Base-by-base conservation (phyloP, 1,140 invertebrate genomes). In the Drosophila miranda region DNA sequence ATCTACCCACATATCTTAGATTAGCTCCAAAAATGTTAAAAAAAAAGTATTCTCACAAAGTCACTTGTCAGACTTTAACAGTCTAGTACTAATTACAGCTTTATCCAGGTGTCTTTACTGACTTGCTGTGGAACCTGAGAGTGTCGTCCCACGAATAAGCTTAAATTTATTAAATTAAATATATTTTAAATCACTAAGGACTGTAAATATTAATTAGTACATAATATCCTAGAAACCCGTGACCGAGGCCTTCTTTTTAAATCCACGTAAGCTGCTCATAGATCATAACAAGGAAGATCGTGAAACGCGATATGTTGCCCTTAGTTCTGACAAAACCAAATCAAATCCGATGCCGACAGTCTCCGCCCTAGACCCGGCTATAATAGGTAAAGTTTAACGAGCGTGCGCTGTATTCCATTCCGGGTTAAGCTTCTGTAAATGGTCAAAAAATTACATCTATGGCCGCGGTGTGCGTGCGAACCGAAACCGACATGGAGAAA, bases 261-360 rank as follows among this genome's bases (percentile, higher is more conserved):
- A 70, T 56, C 30, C 30, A 19, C 53, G 63, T 73, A 76, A 76
- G 71, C 75, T 60, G 75, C 75, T 77, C 75, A 77, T 54, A 64
- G 66, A 77, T 70, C 56, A 66, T 60, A 58, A 60, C 74, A 44
- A 46, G 59, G 44, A 55, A 44, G 46, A 56, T 69, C 42, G 57
- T 46, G 58, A 62, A 69, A 74, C 54, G 61, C 19, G 43, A 53
- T 21, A 38, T n/a, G 6, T 11, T 11, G n/a, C 52, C 26, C 34
- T 38, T 38, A 38, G 34, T 38, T 38, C 11, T 3, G 0, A 5
- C 34, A 13, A 38, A 11, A 11, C 34, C 3, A 7, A 30, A 2
- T 7, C 7, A 4, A 38, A 77, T 13, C 14, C 19, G 8, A 73
- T 73, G 69, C 42, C 52, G 43, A 5, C n/a, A 30, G 44, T 45